phyloP scores from a whole-genome alignment of 1,140 invertebrate species.

The Capitella teleta region DNA sequence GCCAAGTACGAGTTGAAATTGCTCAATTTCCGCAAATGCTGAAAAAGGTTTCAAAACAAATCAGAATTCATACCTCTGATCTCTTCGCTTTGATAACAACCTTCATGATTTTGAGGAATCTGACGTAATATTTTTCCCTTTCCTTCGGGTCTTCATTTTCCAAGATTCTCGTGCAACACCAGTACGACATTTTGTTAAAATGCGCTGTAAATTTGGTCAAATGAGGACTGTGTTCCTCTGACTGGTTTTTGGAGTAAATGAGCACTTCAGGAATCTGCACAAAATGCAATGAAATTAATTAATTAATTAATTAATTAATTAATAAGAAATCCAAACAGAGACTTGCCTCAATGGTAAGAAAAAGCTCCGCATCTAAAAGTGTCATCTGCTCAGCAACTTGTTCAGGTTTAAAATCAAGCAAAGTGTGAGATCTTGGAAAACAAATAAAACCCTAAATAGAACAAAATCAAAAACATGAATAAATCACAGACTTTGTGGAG shows the following conservation, averaged over 20 bases:
- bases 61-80: not conserved
- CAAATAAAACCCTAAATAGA: constrained; percentile 6
- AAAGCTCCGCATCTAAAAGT: constrained; percentile 83
- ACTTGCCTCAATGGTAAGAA: constrained; percentile 84
- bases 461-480: not conserved
- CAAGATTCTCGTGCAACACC: constrained; percentile 72
- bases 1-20: constrained; percentile 99
- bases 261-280: constrained; percentile 71
- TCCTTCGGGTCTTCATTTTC: constrained; percentile 76
- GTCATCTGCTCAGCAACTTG: constrained; percentile 97
- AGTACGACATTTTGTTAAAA: constrained; percentile 99
- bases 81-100: constrained; percentile 16
- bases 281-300: not conserved
- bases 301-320: constrained; percentile 1
- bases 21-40: constrained; percentile 76
- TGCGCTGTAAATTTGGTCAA: constrained; percentile 94
- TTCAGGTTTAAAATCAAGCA: constrained; percentile 86
- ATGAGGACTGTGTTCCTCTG: constrained; percentile 91
- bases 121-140: constrained; percentile 88
- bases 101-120: constrained; percentile 99
- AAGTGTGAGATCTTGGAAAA: constrained; percentile 37
- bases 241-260: constrained; percentile 93
- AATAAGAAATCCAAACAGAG: constrained; percentile 7
- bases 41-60: constrained; percentile 10
- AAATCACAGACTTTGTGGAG: constrained; percentile 14